Evolutionary conservation across 2,888 invertebrate genomes (phyloP), one percentile per base, ranked within the genome.

Genomic region (Campopleginae sp.): DNA sequence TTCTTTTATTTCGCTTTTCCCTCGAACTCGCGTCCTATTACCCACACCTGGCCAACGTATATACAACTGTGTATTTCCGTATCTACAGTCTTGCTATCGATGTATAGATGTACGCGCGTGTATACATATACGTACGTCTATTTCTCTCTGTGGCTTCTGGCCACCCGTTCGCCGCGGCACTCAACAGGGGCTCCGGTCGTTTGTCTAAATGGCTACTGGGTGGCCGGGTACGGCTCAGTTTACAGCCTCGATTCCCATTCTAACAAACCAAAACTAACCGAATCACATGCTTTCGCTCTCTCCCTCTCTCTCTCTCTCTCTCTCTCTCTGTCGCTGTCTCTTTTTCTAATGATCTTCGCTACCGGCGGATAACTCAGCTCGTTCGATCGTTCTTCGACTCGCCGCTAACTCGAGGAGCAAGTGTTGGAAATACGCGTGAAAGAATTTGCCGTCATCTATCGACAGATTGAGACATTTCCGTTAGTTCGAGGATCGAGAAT

Each of bases 161-260:
- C 88, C 88, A 90, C 90, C 91, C 90, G 90, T 83, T 82, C 61
- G 70, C 90, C 61, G 70, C 90, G 88, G 91, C 92, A 91, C 91
- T 92, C 91, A 90, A 90, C 91, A 89, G 92, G 90, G 90, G 89
- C 91, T 58, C 66, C 90, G 91, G 90, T 91, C 92, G 92, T 92
- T 93, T 92, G 92, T 92, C 92, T 92, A 92, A 92, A 92, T 92
- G 92, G 92, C 93, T 92, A 92, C 92, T 92, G 91, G 92, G 92
- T 92, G 92, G 92, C 91, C 91, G 86, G 89, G 84, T 86, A 86
- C 86, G 88, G 80, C 38, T 84, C 74, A 58, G 63, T 82, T 76
- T 80, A 70, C 84, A 84, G 78, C 86, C 72, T 82, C 78, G 79
- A 84, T 87, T 82, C 86, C 86, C 88, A 88, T 89, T 87, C 88